Conservation (phyloP, 2,797 vertebrate genomes). For the Onychomys arenicola region DNA sequence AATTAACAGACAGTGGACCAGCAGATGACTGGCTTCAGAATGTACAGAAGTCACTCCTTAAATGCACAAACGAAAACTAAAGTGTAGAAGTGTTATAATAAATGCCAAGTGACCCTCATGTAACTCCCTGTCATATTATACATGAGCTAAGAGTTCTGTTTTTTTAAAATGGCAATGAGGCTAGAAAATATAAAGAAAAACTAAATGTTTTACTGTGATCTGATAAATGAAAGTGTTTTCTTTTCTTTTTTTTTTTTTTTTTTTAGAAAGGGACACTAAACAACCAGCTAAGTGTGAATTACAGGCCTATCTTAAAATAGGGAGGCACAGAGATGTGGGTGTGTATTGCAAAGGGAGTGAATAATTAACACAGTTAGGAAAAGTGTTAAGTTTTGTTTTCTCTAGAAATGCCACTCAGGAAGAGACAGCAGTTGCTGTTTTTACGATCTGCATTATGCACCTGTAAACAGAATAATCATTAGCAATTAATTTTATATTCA, state of each 20-base stretch:
- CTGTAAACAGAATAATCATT: neutral
- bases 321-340: neutral
- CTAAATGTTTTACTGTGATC: neutral
- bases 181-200: neutral
- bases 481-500: neutral
- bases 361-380: neutral
- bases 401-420: neutral
- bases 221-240: neutral
- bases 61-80: neutral
- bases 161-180: constrained; percentile 1
- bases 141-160: neutral
- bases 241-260: neutral
- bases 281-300: neutral
- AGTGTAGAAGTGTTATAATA: neutral
- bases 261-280: neutral
- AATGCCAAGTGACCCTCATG: neutral
- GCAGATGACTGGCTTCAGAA: neutral
- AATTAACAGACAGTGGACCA: neutral
- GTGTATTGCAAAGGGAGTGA: neutral
- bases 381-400: neutral
- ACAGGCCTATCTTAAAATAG: neutral
- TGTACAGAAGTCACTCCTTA: neutral
- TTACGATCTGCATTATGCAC: neutral
- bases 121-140: constrained; percentile 11
- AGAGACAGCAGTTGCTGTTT: neutral